A percentile compares a stretch with the other conserved stretches of the same genome.
Conservation (phyloP, 35 echinoderm and acorn worm genomes). For the Diadema setosum region DNA sequence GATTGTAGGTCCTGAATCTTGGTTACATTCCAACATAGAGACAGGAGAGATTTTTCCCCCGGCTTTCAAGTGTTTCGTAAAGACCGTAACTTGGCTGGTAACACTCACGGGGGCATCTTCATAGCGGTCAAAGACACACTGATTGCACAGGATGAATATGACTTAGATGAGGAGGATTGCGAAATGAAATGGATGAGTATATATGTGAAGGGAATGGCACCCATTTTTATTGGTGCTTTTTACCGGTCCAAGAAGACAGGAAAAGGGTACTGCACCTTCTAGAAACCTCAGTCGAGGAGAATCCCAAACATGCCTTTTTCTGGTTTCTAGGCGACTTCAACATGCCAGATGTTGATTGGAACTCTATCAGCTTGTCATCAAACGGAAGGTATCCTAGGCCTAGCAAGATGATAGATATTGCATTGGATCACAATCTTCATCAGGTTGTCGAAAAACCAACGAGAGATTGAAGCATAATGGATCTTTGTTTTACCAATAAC, state of each 20-base stretch:
- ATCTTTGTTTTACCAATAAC: conserved; percentile 58
- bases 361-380: not conserved
- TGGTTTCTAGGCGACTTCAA: not conserved
- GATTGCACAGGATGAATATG: conserved; percentile 26
- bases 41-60: conserved; percentile 40
- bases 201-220: conserved; percentile 35
- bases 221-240: conserved; percentile 32
- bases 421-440: conserved; percentile 17
- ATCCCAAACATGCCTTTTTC: not conserved
- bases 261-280: too few species aligned
- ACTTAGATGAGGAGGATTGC: conserved; percentile 10
- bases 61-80: conserved; percentile 47
- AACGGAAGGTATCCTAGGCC: not conserved
- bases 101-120: conserved; percentile 38
- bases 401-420: not conserved
- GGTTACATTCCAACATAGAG: conserved; percentile 43
- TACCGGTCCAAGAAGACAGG: conserved; percentile 21
- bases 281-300: not conserved
- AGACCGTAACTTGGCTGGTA: not conserved
- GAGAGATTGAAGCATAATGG: conserved; percentile 42
- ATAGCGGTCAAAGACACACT: conserved; percentile 27
- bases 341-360: not conserved
- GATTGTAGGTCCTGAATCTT: conserved; percentile 47
- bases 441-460: conserved; percentile 47
- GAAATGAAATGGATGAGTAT: conserved; percentile 42